Evolutionary conservation across 2,888 invertebrate species (phyloP), one percentile per base, ranked within the genome.

Genomic region (Caenorhabditis panamensis): DNA sequence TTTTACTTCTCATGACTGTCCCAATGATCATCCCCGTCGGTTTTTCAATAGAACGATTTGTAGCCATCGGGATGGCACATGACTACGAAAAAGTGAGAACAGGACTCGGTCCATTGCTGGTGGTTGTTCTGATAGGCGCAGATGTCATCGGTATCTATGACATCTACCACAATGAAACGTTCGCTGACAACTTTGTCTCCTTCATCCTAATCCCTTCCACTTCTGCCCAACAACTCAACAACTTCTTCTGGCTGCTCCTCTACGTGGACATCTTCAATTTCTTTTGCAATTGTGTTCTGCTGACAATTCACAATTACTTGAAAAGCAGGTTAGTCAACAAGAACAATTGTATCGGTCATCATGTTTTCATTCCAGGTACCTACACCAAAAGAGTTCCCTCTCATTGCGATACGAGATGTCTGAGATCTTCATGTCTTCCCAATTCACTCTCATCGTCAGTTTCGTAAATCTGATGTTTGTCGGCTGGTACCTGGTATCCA

Each of bases 381-480:
- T 72, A 13, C 22, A 26, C 5, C 68, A 59, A 11, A 24, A 53
- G 47, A 41, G 69, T 11, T 28, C 62, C 13, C 44, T 77, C 24
- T 59, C 77, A 22, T 51, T 71, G 20, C 24, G 71, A 49, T 78
- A 64, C 37, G 71, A 61, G 16, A 47, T 78, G 51, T 63, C 71
- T 44, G 71, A 78, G 20, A 66, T 78, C 41, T 59, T 63, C 13
- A 36, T 59, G 20, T 71, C 78, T 0, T 68, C 78, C 6, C 59
- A 71, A 20, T 78, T 78, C 54, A 71, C 78, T 3, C 59, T 78
- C 3, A 53, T 62, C 51, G 59, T 78, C 26, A 78, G 59, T 28
- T 71, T 54, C 37, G 37, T 64, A 4, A 64, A 78, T 59, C 54
- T 78, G n/a, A 16, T 78, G 8, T 78, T 78, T 26, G 51, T 78